Percentiles rank a stretch among this genome's conserved stretches.
These are phyloP conservation scores for Epizoanthus scotinus DNA, from an alignment of 92 coral and sea anemone genomes.

Conservation along the genomic window DNA sequence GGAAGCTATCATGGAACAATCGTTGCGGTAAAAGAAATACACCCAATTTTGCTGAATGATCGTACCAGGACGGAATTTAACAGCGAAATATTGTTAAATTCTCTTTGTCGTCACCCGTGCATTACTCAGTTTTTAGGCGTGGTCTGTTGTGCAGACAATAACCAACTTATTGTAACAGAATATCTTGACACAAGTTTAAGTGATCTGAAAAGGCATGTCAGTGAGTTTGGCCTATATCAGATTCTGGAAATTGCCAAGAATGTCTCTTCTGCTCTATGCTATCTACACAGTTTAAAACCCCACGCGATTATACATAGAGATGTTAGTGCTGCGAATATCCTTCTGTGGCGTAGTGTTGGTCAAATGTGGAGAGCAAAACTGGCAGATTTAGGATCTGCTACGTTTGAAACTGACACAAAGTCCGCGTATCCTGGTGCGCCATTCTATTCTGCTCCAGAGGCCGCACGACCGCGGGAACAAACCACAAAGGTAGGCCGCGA, in stretches of 20 bases:
- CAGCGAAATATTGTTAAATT: constrained; percentile 8
- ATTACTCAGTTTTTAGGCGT: constrained; percentile 23
- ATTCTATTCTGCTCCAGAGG: constrained; percentile 26
- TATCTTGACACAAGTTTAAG: constrained; percentile 17
- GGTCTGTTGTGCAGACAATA: background rate
- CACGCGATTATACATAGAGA: constrained; percentile 31
- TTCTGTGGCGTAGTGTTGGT: constrained; percentile 15
- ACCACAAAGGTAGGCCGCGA: constrained; percentile 7
- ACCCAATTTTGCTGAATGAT: background rate
- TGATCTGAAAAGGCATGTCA: constrained; percentile 2
- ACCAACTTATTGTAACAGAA: constrained; percentile 7
- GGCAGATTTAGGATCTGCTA: constrained; percentile 29
- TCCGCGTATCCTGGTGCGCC: constrained; percentile 20
- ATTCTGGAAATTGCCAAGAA: constrained; percentile 9
- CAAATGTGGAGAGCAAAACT: constrained; percentile 24
- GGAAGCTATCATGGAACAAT: background rate
- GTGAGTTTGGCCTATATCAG: background rate
- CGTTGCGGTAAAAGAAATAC: constrained; percentile 19
- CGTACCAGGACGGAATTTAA: constrained; percentile 3
- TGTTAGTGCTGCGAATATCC: constrained; percentile 23
- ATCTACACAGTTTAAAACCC: constrained; percentile 15
- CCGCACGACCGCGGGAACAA: background rate
- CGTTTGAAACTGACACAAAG: constrained; percentile 1
- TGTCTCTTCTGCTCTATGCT: background rate
- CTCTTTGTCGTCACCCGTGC: constrained; percentile 27